Base-by-base conservation (phyloP, 2,113 vertebrate genomes). In the Benitochromis conjunctus region DNA sequence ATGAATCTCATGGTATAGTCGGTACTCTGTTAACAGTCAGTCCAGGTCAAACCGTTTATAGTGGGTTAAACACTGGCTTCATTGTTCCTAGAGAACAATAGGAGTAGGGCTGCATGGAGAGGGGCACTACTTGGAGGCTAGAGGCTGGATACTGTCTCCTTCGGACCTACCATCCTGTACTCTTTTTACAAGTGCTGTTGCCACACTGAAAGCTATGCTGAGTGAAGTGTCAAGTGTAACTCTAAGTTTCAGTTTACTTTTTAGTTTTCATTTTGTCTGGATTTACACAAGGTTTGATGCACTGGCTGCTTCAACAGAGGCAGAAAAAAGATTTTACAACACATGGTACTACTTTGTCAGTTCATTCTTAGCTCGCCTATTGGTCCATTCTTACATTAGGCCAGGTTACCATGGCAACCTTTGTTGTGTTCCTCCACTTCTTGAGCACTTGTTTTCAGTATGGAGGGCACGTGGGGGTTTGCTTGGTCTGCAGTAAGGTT, bases 61-160 rank as follows among this genome's bases (percentile, higher is more conserved):
- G 78, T 86, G 56, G 58, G 81, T 81, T 91, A 82, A 89, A 96
- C 94, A 95, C 86, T 84, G 6, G 85, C 82, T n/a, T 82, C 84
- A 92, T 95, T 96, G 94, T 95, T 84, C 56, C 21, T 7, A 24
- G 64, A 58, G 89, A 83, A 95, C 94, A 95, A 94, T 94, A 85
- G 82, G 46, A 85, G 85, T 82, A 79, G 86, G 84, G 62, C 53
- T 80, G 43, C 53, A 79, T 62, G 66, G 88, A 82, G 87, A 79
- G 92, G 84, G 93, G 83, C 84, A 87, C 83, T 80, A 85, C 85
- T 87, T 21, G 79, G 85, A 91, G 86, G 46, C 74, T 85, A 36
- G 78, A 83, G 46, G 55, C 34, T 79, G 81, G 38, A 53, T 60
- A 64, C 80, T 81, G 80, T 79, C 31, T 92, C 57, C 29, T 12